phyloP scores from a whole-genome alignment of 1,140 invertebrate species.

The Oscheius sp. region DNA sequence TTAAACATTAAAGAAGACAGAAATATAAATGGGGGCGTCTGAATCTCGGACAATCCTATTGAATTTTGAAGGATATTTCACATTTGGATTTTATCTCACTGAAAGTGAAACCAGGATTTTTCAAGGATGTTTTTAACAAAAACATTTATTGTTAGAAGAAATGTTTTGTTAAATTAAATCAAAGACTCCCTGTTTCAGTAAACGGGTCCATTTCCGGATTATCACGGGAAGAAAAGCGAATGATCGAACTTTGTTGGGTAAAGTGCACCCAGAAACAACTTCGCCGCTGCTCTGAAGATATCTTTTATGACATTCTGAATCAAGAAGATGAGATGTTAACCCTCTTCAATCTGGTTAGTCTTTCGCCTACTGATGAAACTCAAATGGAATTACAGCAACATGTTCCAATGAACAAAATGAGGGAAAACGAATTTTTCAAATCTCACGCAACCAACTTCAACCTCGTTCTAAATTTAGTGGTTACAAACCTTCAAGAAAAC shows the following conservation, averaged over 20 bases:
- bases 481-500: conserved; percentile 30
- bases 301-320: conserved; percentile 29
- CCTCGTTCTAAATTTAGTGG: conserved; percentile 31
- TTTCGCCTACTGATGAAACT: neutral
- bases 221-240: conserved; percentile 28
- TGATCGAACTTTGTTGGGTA: conserved; percentile 30
- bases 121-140: conserved; percentile 2
- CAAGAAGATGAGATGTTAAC: conserved; percentile 22
- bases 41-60: too few relatives aligned
- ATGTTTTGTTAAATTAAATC: neutral
- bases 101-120: conserved; percentile 3
- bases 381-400: neutral
- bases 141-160: too few relatives aligned
- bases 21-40: too few relatives aligned
- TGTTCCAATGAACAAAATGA: conserved; percentile 6
- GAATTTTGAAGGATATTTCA: too few relatives aligned
- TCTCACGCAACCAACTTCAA: conserved; percentile 31
- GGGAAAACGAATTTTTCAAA: conserved; percentile 31
- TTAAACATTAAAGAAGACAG: too few relatives aligned
- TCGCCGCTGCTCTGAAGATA: conserved; percentile 18
- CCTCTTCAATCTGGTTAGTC: conserved; percentile 8
- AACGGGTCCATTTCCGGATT: conserved; percentile 33
- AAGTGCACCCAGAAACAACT: conserved; percentile 34
- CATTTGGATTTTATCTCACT: too few relatives aligned
- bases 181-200: conserved; percentile 9